Base-by-base conservation (phyloP, 2,113 vertebrate genomes). In the Rhynchomys soricoides region DNA sequence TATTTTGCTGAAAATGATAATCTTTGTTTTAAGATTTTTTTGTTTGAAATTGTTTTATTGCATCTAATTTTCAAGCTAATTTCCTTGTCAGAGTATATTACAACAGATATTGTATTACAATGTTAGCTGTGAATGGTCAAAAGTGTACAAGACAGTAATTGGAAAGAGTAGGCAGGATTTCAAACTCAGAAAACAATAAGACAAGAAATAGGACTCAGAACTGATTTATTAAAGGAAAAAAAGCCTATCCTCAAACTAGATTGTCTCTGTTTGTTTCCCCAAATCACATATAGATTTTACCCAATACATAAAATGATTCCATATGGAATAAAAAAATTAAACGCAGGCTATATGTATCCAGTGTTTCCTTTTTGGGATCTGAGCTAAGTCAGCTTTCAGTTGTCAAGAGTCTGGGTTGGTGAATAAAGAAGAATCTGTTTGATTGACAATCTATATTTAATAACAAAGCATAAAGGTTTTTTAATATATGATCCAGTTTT, bases 11-110 rank as follows among this genome's bases (percentile, higher is more conserved):
- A 91, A 75, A 57, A 88, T 86, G 7, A 66, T 68, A 52, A 55
- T 22, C 5, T 91, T 9, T 77, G 5, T 3, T 64, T 85, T 77
- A 29, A n/a, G 37, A 59, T 21, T 6, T 22, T 31, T 19, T 68
- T 88, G 31, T n/a, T 90, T 70, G 37, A 83, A 90, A 19, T 92
- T 66, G 70, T 75, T 86, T 89, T 78, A 85, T 50, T 37, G 71
- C 50, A 15, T 62, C 3, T 11, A 71, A 90, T 59, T 71, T 89
- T 52, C 3, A 74, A 17, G 26, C 2, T 66, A 82, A 15, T 22
- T 13, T 48, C 50, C 21, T 94, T 19, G 24, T 34, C 5, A 74
- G 7, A 70, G 7, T n/a, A 70, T 66, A 2, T 62, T 48, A 55
- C 2, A 2, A 0, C 8, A 83, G 64, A 17, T 79, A 85, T 29